These are phyloP conservation scores for Hydropsyche betteni DNA, from an alignment of 2,888 invertebrate genomes.

Conservation along the genomic window DNA sequence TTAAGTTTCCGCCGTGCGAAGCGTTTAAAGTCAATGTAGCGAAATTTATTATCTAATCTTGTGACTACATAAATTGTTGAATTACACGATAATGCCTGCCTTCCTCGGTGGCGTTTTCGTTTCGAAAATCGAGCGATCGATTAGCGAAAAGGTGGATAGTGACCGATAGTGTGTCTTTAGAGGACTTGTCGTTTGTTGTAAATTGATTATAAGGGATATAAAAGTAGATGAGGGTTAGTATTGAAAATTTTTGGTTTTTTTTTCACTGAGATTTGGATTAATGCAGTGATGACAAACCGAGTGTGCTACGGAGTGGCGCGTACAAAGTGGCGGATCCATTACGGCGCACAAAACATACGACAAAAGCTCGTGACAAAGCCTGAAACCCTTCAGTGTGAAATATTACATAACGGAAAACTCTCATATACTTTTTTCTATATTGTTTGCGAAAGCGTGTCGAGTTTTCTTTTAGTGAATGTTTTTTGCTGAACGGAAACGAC, in stretches of 20 bases:
- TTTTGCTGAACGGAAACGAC: too few relatives aligned
- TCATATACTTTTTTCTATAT: slow-evolving; percentile 6
- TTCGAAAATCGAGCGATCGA: too few relatives aligned
- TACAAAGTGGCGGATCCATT: slow-evolving; percentile 37
- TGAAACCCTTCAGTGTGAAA: slow-evolving; percentile 27
- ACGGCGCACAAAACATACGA: slow-evolving; percentile 32
- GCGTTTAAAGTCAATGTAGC: slow-evolving; percentile 34
- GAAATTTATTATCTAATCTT: slow-evolving; percentile 37
- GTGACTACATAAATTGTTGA: slow-evolving; percentile 36
- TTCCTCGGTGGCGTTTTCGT: not conserved
- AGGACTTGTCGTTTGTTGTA: too few relatives aligned
- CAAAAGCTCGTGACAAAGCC: slow-evolving; percentile 34
- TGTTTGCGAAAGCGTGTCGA: too few relatives aligned
- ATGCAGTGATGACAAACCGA: slow-evolving; percentile 9
- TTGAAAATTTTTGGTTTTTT: too few relatives aligned
- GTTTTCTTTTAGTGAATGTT: too few relatives aligned
- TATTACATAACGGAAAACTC: slow-evolving; percentile 33
- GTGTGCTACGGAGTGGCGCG: not conserved
- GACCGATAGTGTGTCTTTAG: too few relatives aligned
- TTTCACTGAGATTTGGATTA: not conserved
- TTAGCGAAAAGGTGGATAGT: too few relatives aligned
- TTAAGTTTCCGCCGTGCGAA: slow-evolving; percentile 35
- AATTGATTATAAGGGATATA: too few relatives aligned
- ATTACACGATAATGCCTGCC: not conserved
- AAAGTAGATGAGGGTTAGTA: too few relatives aligned